These are phyloP conservation scores for Phoeniculus purpureus DNA, from an alignment of 2,797 vertebrate species.

Conservation along the genomic window DNA sequence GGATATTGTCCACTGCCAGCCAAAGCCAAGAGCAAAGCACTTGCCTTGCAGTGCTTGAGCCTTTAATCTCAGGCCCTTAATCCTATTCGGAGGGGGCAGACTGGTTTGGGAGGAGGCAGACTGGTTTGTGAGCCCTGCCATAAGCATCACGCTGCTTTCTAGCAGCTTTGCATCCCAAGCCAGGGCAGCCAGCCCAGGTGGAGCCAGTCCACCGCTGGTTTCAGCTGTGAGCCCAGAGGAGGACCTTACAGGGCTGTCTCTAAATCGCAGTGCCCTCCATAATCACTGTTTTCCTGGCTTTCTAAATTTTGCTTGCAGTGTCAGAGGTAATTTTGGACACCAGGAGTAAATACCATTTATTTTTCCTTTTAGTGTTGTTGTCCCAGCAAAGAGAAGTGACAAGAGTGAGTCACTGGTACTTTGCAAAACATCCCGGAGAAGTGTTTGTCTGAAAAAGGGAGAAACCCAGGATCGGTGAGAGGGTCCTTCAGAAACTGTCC, in stretches of 20 bases:
- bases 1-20: not conserved
- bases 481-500: not conserved
- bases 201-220: not conserved
- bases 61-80: not conserved
- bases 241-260: not conserved
- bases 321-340: not conserved
- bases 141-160: not conserved
- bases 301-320: not conserved
- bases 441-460: not conserved
- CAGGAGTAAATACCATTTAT: not conserved
- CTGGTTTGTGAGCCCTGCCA: not conserved
- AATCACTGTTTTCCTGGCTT: conserved; percentile 17
- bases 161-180: not conserved
- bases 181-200: not conserved
- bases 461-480: not conserved
- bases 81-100: not conserved
- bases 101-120: not conserved
- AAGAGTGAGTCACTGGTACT: conserved; percentile 1
- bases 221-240: not conserved
- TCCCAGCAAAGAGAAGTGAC: not conserved
- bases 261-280: not conserved
- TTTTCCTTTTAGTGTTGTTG: conserved; percentile 16
- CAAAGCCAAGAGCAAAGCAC: not conserved
- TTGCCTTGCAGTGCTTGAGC: not conserved
- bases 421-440: conserved; percentile 28